A percentile compares a stretch with the other conserved stretches of the same genome.
Conservation (phyloP, 2,113 vertebrate species). For the Scomber colias region DNA sequence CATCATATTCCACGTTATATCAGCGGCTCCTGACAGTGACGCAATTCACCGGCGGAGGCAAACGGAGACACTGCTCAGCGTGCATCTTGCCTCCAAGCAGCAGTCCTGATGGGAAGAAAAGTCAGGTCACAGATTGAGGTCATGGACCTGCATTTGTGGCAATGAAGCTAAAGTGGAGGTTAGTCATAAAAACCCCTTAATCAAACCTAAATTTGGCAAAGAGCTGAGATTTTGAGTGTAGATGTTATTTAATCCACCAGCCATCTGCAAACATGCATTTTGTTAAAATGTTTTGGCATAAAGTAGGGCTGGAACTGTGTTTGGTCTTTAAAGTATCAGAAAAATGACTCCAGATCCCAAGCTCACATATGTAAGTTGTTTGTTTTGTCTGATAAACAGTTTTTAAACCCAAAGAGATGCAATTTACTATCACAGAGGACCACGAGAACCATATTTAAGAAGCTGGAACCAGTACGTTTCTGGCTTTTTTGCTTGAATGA, state of each 20-base stretch:
- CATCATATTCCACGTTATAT: conserved; percentile 55
- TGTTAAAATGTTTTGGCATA: not conserved
- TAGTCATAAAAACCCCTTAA: not conserved
- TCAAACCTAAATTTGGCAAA: not conserved
- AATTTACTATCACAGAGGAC: no score
- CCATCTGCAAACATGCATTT: not conserved
- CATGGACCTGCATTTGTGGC: conserved; percentile 1
- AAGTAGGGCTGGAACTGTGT: not conserved
- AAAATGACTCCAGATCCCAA: no score
- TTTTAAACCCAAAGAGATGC: no score
- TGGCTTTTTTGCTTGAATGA: no score
- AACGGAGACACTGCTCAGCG: not conserved
- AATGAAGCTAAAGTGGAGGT: not conserved
- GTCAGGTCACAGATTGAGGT: conserved; percentile 55
- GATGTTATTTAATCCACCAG: conserved; percentile 9
- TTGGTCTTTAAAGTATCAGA: no score
- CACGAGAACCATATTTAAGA: no score
- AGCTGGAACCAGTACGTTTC: no score
- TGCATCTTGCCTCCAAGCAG: conserved; percentile 21
- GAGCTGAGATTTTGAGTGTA: not conserved
- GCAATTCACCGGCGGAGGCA: conserved; percentile 41
- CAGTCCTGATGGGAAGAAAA: conserved; percentile 15
- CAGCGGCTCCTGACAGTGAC: conserved; percentile 43
- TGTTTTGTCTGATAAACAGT: no score
- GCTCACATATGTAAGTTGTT: no score